Evolutionary conservation across 2,888 invertebrate species (phyloP), one percentile per base, ranked within the genome.

Genomic region (Epiperipatus broadwayi): DNA sequence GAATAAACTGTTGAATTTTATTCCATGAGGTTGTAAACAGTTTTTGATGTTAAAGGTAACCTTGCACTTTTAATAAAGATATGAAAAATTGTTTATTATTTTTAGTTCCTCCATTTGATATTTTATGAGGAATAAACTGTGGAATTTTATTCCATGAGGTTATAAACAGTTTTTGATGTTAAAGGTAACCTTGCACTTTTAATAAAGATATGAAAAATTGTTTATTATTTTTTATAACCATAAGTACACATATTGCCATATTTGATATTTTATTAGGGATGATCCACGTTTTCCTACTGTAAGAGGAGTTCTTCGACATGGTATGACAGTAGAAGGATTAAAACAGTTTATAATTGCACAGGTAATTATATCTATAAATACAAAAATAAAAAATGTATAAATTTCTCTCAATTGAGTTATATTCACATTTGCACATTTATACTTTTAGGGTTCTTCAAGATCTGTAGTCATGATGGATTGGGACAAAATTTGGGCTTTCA

Each of bases 401-500:
- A 37, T 35, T 18, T 29, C 35, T 37, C n/a, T 36, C 19, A 37
- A 16, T 5, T n/a, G n/a, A n/a, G n/a, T n/a, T n/a, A n/a, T n/a
- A 15, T 20, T 37, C 5, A n/a, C 7, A 37, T 14, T 14, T 37
- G 22, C 21, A 22, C n/a, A n/a, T 19, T 39, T 19, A 7, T 30
- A 3, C 31, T 30, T 38, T 3, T 31, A 91, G 67, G 97, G 97
- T 39, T 91, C 93, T 34, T 93, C 91, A 35, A 72, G 83, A 42
- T 84, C 91, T 1, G 91, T 97, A 5, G 93, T 93, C 2, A 85
- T 87, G 61, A 99, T 99, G 97, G 91, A 93, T 60, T 99, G 97
- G 97, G 97, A 99, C 60, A 99, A 99, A 64, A 93, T 99, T 50
- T 99, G 97, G 97, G 76, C 95, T 8, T 83, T 95, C 53, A 99